Base-by-base conservation (phyloP, 2,888 invertebrate genomes). In the Diarsia brunnea region DNA sequence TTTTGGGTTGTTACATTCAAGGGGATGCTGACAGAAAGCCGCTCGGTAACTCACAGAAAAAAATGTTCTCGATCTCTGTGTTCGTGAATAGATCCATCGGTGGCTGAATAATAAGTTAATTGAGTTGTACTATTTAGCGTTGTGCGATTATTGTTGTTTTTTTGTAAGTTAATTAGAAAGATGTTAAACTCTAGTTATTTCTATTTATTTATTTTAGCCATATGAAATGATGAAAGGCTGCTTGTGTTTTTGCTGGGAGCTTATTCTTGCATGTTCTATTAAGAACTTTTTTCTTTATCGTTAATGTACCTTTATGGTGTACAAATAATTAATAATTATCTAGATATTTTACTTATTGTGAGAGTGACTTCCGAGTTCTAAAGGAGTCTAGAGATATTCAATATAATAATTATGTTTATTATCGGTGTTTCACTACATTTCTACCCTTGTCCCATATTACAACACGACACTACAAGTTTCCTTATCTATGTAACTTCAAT, bases 1-100 rank as follows among this genome's bases (percentile, higher is more conserved):
- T 96, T 95, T 96, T 94, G 95, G 96, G 95, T 92, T 94, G 93
- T 92, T 92, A 92, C 92, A 91, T 89, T 93, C 91, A 94, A 94
- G 93, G 94, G 93, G 85, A 87, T 75, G 71, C 91, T 89, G 91
- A 89, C 89, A 90, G 86, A 91, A 91, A 91, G 92, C 90, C 90
- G 91, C 89, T 83, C 79, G 84, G 71, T 61, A 78, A 82, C 67
- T 75, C 61, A 51, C 24, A 78, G 61, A 84, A 94, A 92, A 94
- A 94, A 93, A 93, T 77, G 89, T 91, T 92, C 91, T 90, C 90
- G 89, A 92, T 92, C 90, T 87, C 88, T 88, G 87, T 77, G 66
- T 68, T 72, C 61, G 43, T 92, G 91, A 93, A 94, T 92, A 91
- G 93, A 91, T 87, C 80, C 90, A 92, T 89, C 92, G 92, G 90